Percentiles rank a stretch among this genome's conserved stretches.
phyloP scores from a whole-genome alignment of 2,113 vertebrate species.

The Halichoerus grypus region DNA sequence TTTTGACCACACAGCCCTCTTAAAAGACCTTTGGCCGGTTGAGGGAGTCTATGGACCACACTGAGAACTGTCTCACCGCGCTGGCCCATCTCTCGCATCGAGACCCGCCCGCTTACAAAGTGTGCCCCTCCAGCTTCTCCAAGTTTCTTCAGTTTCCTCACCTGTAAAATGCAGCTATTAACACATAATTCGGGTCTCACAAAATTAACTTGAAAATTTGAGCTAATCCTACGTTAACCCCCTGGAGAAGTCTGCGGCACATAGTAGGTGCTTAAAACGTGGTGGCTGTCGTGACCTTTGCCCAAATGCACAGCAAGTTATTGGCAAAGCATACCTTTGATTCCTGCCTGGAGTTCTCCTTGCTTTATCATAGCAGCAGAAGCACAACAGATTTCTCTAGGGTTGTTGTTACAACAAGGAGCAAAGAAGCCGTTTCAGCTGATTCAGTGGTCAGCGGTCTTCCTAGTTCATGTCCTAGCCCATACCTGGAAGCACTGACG shows the following conservation, averaged over 20 bases:
- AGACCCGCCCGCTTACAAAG: not conserved
- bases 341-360: not conserved
- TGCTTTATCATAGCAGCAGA: not conserved
- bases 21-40: not conserved
- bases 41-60: not conserved
- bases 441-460: not conserved
- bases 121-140: not conserved
- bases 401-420: not conserved
- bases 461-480: not conserved
- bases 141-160: not conserved
- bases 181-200: not conserved
- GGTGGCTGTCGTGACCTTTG: not conserved
- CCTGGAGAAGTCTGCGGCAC: too few relatives aligned
- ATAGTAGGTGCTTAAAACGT: not conserved
- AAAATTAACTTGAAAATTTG: not conserved
- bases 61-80: not conserved
- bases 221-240: not conserved
- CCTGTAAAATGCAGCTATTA: not conserved
- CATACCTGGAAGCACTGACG: not conserved
- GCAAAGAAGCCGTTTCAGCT: not conserved
- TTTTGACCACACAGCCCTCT: not conserved
- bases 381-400: not conserved
- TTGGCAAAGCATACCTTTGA: not conserved
- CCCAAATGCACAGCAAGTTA: not conserved
- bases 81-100: not conserved